phyloP scores from a whole-genome alignment of 2,888 invertebrate genomes.

The Andrena trimmerana region DNA sequence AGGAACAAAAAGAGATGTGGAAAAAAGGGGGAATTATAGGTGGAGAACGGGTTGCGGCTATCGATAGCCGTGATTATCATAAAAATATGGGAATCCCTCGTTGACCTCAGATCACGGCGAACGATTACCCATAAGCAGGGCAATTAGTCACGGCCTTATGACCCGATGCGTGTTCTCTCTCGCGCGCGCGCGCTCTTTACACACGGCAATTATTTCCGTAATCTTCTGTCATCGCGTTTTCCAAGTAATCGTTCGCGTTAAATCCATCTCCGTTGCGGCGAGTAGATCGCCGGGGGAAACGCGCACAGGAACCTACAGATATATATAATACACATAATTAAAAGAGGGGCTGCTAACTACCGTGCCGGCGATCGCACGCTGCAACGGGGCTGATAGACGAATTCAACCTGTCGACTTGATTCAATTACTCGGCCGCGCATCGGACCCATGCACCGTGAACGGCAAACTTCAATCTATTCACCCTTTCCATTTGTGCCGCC shows the following conservation, averaged over 20 bases:
- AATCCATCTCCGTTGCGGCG: conserved; percentile 46
- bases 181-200: conserved; percentile 33
- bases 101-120: conserved; percentile 59
- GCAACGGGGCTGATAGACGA: conserved; percentile 45
- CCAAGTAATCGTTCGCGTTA: conserved; percentile 66
- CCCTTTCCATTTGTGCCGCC: neutral
- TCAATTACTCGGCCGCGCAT: conserved; percentile 45
- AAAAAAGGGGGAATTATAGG: conserved; percentile 10
- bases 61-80: conserved; percentile 63
- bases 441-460: conserved; percentile 47
- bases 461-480: conserved; percentile 1
- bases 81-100: conserved; percentile 53
- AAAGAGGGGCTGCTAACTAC: conserved; percentile 52
- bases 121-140: conserved; percentile 56
- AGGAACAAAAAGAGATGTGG: neutral
- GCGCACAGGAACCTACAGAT: neutral
- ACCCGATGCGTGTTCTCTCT: conserved; percentile 15
- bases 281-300: conserved; percentile 40
- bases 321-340: conserved; percentile 63
- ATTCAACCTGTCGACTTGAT: conserved; percentile 50
- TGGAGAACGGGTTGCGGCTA: conserved; percentile 14
- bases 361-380: conserved; percentile 54
- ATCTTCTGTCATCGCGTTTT: conserved; percentile 75
- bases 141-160: conserved; percentile 73
- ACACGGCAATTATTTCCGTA: conserved; percentile 71